Base-by-base conservation (phyloP, 2,113 vertebrate genomes). In the Psophia crepitans region DNA sequence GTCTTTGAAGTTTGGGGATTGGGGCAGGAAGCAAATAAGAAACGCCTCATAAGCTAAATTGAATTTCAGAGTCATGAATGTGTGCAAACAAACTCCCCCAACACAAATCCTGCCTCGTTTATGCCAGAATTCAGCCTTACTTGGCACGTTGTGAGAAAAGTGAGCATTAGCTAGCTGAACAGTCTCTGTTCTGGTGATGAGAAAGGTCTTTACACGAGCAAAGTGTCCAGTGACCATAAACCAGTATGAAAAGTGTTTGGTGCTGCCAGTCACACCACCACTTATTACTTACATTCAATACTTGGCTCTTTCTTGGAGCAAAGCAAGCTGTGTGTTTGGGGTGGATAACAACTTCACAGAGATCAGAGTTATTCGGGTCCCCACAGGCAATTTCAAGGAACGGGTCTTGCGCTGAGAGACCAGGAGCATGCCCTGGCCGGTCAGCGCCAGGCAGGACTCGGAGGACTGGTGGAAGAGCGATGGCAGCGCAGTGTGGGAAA, bases 251-350 rank as follows among this genome's bases (percentile, higher is more conserved):
- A 56, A 32, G 9, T 5, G n/a, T 57, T 73, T 23, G 18, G 1
- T 23, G 43, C 48, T 74, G 35, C 39, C 71, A 86, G n/a, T 0
- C 46, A 39, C 73, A 60, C 11, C 48, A 17, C 8, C 11, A 5
- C 22, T n/a, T 35, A 16, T 3, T 61, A 6, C 41, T 57, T 0
- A 0, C 6, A 5, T 2, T 28, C 26, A 33, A 3, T 35, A 51
- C 19, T 14, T 1, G 0, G 13, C 10, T 23, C 27, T 26, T 26
- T 39, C 23, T n/a, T 61, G 60, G 11, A 57, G 74, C 58, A 49
- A 58, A 69, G 69, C 0, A 56, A 71, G 64, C 28, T 30, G 35
- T 23, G 6, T 0, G 1, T 51, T 20, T 77, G 21, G 26, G 20
- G 44, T 16, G 56, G 39, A n/a, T 21, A 58, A 64, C 46, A 84